Evolutionary conservation across 1,140 invertebrate species (phyloP), one percentile per base, ranked within the genome.

Genomic region (Akabosia matsudoensis): DNA sequence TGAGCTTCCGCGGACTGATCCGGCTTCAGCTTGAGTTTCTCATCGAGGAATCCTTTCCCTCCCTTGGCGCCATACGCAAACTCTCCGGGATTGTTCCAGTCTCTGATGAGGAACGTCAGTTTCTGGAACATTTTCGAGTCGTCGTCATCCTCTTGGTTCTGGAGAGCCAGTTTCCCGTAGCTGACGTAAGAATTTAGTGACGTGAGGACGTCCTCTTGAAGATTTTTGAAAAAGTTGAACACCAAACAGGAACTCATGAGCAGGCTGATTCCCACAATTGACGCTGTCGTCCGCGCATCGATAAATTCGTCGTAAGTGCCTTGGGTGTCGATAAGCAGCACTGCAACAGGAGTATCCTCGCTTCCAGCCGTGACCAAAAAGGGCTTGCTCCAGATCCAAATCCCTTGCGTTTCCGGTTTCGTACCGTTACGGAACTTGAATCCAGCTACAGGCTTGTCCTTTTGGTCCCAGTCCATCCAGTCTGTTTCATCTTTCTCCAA

Each of bases 291-390:
- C 79, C 88, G 86, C 4, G 90, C 88, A 22, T 88, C 90, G 73
- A 88, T 85, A 77, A 82, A 77, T 83, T 85, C 88, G 82, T 91
- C 90, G 84, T 91, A 91, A 13, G 89, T 86, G 52, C 90, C 90
- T 84, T 91, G 90, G 16, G 90, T 91, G 81, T 91, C 90, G 89
- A 91, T 89, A 33, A 91, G 82, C 45, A 91, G 81, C 1, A 91
- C 85, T 31, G 86, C 89, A 70, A 89, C 24, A 7, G 61, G 28
- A 7, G 24, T 84, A 85, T 87, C 82, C 78, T 87, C 85, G 22
- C 85, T 85, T 78, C 76, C 82, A n/a, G 82, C 79, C 71, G 82
- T 85, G 56, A 87, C 82, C 31, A 86, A 77, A 80, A 90, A 90
- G 1, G 88, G 86, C 83, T 89, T 85, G 81, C 85, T 88, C 89